phyloP scores from a whole-genome alignment of 2,888 invertebrate genomes.

The Candidula unifasciata region DNA sequence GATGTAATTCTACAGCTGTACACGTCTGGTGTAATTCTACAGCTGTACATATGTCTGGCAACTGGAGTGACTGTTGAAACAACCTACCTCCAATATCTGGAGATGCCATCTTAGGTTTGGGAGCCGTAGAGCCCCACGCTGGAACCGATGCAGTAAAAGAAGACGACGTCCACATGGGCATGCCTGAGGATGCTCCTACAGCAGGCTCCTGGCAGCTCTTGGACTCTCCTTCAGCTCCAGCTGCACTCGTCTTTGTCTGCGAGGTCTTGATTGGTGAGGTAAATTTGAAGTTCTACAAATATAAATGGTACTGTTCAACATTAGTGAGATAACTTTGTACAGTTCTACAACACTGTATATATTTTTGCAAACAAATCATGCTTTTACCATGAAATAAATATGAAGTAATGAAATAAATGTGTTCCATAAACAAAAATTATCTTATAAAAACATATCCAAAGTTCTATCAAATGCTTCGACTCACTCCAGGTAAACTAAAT shows the following conservation, averaged over 20 bases:
- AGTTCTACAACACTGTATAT: too few species aligned
- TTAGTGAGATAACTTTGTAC: background rate
- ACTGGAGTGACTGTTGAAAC: background rate
- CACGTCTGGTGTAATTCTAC: too few species aligned
- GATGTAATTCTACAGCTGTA: too few species aligned
- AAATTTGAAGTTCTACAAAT: slow-evolving; percentile 68
- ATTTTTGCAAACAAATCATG: too few species aligned
- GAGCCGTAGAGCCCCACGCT: slow-evolving; percentile 48
- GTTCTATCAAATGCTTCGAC: too few species aligned
- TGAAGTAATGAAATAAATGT: background rate
- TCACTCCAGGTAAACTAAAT: too few species aligned
- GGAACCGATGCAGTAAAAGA: slow-evolving; percentile 26
- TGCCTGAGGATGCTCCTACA: slow-evolving; percentile 46
- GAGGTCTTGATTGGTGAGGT: slow-evolving; percentile 64
- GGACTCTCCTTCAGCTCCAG: slow-evolving; percentile 41
- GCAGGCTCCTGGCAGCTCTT: slow-evolving; percentile 42
- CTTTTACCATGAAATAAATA: background rate
- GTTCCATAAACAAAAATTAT: background rate
- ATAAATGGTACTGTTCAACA: background rate
- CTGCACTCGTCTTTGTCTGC: slow-evolving; percentile 23
- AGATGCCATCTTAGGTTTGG: slow-evolving; percentile 51
- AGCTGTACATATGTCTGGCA: background rate
- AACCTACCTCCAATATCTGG: slow-evolving; percentile 48
- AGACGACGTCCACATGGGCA: slow-evolving; percentile 29
- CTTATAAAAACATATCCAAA: too few species aligned